phyloP scores from a whole-genome alignment of 2,797 vertebrate species.

The Microchirus variegatus region DNA sequence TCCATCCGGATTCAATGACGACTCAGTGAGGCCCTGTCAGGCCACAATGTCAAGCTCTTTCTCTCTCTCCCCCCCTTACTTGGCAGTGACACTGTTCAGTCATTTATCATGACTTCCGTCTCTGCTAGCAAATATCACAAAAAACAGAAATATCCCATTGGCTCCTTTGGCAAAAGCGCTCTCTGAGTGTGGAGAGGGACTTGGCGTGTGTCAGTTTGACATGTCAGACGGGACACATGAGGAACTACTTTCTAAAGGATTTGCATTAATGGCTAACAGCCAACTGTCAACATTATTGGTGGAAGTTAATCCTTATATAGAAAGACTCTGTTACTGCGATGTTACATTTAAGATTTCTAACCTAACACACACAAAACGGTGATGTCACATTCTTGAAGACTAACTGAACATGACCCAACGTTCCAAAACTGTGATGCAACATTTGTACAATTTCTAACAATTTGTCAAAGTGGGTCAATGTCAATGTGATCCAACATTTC shows the following conservation, averaged over 20 bases:
- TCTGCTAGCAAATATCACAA: conserved; percentile 55
- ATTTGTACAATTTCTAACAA: not conserved
- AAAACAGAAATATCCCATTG: conserved; percentile 55
- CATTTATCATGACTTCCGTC: conserved; percentile 65
- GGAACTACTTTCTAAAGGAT: conserved; percentile 25
- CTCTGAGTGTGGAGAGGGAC: conserved; percentile 52
- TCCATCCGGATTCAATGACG: conserved; percentile 42
- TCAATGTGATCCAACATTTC: no score
- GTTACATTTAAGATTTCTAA: no score
- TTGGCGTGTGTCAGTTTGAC: conserved; percentile 57
- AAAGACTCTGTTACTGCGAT: not conserved
- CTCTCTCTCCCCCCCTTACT: conserved; percentile 32
- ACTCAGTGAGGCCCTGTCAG: conserved; percentile 39
- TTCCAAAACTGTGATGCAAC: not conserved
- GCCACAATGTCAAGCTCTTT: conserved; percentile 16
- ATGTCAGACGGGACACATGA: conserved; percentile 21
- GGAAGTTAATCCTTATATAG: conserved; percentile 5
- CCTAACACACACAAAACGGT: no score
- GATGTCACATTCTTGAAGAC: no score
- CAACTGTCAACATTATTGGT: conserved; percentile 12
- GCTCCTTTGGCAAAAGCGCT: conserved; percentile 35
- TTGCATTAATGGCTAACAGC: conserved; percentile 16
- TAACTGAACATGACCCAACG: no score
- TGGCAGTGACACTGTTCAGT: conserved; percentile 41
- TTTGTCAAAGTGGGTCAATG: no score